Evolutionary conservation across 2,797 vertebrate genomes (phyloP).

Genomic region (Siniperca obscura): DNA sequence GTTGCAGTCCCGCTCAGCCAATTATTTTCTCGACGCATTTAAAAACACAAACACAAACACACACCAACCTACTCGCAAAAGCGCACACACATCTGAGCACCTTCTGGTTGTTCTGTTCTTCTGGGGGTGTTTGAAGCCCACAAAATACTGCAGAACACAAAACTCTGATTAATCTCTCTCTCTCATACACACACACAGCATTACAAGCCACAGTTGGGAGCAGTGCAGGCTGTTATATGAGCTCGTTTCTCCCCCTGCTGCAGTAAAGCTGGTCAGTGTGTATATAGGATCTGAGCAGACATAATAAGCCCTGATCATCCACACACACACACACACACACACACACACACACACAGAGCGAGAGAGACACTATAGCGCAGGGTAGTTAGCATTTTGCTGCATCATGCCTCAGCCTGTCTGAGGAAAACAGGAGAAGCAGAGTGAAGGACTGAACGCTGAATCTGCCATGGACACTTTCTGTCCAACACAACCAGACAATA

Average conservation of each 20-base stretch:
- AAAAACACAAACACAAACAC: constrained; percentile 37
- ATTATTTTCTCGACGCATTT: constrained; percentile 30
- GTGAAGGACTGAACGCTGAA: constrained; percentile 9
- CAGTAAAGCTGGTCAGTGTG: constrained; percentile 63
- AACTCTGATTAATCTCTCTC: constrained; percentile 59
- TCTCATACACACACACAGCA: constrained; percentile 13
- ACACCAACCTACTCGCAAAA: not conserved
- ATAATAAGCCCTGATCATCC: constrained; percentile 68
- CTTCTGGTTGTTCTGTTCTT: constrained; percentile 58
- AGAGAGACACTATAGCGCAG: constrained; percentile 32
- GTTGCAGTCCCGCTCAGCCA: constrained; percentile 37
- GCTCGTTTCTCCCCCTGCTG: constrained; percentile 52
- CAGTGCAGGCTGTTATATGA: constrained; percentile 49
- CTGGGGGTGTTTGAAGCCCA: constrained; percentile 67
- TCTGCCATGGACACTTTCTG: constrained; percentile 20
- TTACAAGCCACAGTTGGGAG: constrained; percentile 37
- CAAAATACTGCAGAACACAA: constrained; percentile 63
- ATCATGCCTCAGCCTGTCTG: constrained; percentile 59
- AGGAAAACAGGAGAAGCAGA: constrained; percentile 32
- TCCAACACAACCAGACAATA: not conserved
- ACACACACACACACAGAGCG: constrained; percentile 33
- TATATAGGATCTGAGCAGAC: constrained; percentile 61
- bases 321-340: constrained; percentile 50
- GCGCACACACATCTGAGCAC: constrained; percentile 43
- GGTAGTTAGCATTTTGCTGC: constrained; percentile 68